These are phyloP conservation scores for Chymomyza procnemis DNA, from an alignment of 2,888 invertebrate species.

Conservation along the genomic window DNA sequence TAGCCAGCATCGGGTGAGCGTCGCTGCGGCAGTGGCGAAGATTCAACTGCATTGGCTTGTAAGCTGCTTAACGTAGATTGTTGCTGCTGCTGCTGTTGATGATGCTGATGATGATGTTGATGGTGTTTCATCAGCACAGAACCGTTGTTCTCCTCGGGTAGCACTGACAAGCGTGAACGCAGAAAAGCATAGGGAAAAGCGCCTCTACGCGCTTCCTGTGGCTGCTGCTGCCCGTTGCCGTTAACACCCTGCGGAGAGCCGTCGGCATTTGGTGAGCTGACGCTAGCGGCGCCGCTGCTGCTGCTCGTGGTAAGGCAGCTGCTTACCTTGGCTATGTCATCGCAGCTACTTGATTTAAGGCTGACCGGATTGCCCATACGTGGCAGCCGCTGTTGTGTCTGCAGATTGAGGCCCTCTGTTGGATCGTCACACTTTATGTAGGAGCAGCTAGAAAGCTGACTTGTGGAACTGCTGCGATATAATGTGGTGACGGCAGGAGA, in stretches of 20 bases:
- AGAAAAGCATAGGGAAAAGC: constrained; percentile 89
- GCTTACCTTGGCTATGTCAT: constrained; percentile 84
- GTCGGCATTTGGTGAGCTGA: constrained; percentile 44
- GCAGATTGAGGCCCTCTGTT: constrained; percentile 86
- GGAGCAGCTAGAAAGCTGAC: constrained; percentile 83
- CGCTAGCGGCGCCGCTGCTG: constrained; percentile 36
- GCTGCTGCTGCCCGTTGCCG: constrained; percentile 29
- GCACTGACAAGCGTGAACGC: constrained; percentile 86
- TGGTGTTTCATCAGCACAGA: constrained; percentile 79
- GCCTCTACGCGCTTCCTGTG: constrained; percentile 80
- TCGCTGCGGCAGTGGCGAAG: constrained; percentile 66
- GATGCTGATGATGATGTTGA: constrained; percentile 45
- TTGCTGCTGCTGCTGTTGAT: constrained; percentile 54
- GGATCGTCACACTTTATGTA: constrained; percentile 89
- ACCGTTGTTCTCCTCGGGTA: constrained; percentile 85
- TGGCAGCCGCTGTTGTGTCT: constrained; percentile 40
- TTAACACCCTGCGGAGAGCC: background rate
- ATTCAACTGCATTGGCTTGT: constrained; percentile 37
- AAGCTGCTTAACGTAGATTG: constrained; percentile 38
- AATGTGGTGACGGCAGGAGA: constrained; percentile 73
- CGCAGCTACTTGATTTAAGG: constrained; percentile 85
- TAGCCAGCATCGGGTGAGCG: constrained; percentile 73
- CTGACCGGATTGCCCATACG: constrained; percentile 69
- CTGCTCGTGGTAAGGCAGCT: constrained; percentile 59
- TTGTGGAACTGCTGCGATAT: constrained; percentile 88